phyloP scores from a whole-genome alignment of 2,888 invertebrate species.

The Panzeria rudis region DNA sequence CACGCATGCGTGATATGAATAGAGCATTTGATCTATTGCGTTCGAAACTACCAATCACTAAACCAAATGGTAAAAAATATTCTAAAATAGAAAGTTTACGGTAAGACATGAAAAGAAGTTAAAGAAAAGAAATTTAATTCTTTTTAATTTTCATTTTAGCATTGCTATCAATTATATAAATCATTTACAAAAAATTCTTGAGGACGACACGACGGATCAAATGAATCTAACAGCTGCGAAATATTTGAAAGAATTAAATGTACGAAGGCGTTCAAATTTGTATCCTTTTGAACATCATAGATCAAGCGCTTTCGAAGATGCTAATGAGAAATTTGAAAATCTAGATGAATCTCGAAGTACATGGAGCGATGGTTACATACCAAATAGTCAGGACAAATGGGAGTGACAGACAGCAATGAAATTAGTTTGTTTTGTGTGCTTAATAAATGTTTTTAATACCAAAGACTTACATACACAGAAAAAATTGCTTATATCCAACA shows the following conservation, averaged over 20 bases:
- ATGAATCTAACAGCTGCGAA: constrained; percentile 60
- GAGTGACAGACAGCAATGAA: constrained; percentile 57
- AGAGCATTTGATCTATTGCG: constrained; percentile 90
- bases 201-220: constrained; percentile 68
- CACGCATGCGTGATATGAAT: constrained; percentile 94
- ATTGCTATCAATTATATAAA: constrained; percentile 91
- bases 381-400: constrained; percentile 72
- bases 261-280: constrained; percentile 51
- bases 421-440: background rate
- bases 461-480: constrained; percentile 40
- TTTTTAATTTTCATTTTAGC: constrained; percentile 81
- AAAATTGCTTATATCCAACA: no score
- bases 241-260: constrained; percentile 69
- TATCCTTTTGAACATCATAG: constrained; percentile 66
- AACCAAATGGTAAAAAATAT: constrained; percentile 92
- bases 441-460: constrained; percentile 25
- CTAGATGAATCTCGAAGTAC: constrained; percentile 71
- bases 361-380: constrained; percentile 73
- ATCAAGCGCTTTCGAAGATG: constrained; percentile 50
- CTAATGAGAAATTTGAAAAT: constrained; percentile 58
- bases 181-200: constrained; percentile 86
- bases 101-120: constrained; percentile 82
- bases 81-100: constrained; percentile 93
- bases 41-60: constrained; percentile 89
- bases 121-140: no score